phyloP scores from a whole-genome alignment of 2,113 vertebrate species.

The Opisthocomus hoazin region DNA sequence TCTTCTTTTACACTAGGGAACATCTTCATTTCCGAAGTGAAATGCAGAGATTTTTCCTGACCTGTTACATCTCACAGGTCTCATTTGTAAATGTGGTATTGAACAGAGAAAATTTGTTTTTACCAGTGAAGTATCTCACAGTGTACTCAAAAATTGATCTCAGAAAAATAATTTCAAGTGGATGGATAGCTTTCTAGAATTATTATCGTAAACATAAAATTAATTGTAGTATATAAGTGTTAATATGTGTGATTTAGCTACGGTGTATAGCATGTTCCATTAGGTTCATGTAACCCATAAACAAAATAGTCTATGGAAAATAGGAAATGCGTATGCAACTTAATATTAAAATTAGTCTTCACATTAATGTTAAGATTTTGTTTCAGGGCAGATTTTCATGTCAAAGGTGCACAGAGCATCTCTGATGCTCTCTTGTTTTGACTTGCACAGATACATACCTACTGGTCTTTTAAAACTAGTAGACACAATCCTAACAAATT shows the following conservation, averaged over 20 bases:
- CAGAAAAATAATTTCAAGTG: background rate
- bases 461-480: background rate
- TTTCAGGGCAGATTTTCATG: background rate
- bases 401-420: background rate
- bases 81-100: background rate
- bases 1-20: background rate
- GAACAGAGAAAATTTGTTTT: background rate
- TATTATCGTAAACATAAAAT: background rate
- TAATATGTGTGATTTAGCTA: background rate
- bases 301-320: background rate
- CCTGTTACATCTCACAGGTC: background rate
- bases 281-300: background rate
- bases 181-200: background rate
- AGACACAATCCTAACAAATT: background rate
- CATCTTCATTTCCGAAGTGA: background rate
- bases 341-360: background rate
- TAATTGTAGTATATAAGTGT: background rate
- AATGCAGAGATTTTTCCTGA: background rate
- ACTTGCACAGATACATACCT: background rate
- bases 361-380: background rate
- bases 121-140: background rate
- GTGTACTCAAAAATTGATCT: background rate
- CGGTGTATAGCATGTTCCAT: background rate
- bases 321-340: background rate
- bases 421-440: background rate